Evolutionary conservation across 2,113 vertebrate genomes (phyloP).

Genomic region (Solea solea): DNA sequence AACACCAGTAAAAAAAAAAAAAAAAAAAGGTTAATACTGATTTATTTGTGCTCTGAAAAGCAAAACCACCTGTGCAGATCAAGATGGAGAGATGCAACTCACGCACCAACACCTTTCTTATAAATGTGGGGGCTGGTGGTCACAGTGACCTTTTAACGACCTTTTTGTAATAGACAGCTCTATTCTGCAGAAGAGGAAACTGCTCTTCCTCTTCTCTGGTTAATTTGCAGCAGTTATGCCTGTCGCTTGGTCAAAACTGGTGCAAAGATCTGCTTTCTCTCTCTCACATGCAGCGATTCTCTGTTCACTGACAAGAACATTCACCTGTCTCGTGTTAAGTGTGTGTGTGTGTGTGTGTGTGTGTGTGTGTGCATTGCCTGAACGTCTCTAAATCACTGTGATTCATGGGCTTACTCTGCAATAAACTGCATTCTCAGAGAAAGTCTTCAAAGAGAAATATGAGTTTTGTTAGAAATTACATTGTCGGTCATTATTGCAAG

Average conservation of each 20-base stretch:
- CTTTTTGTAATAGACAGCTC: conserved; percentile 32
- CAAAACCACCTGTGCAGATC: conserved; percentile 22
- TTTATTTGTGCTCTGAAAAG: conserved; percentile 14
- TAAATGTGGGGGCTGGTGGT: conserved; percentile 9
- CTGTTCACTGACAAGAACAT: background rate
- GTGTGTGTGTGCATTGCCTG: conserved; percentile 23
- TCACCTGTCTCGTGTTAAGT: background rate
- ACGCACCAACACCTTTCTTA: conserved; percentile 16
- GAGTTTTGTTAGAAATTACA: conserved; percentile 27
- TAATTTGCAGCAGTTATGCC: conserved; percentile 15
- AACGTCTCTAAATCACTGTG: conserved; percentile 16
- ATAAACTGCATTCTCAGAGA: conserved; percentile 5
- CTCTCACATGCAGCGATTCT: background rate
- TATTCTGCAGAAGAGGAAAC: conserved; percentile 30
- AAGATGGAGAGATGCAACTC: conserved; percentile 5
- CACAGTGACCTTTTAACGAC: conserved; percentile 44
- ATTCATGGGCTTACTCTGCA: conserved; percentile 30
- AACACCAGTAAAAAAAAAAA: background rate
- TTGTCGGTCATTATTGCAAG: conserved; percentile 46
- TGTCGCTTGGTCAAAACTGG: conserved; percentile 11
- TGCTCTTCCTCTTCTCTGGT: conserved; percentile 4
- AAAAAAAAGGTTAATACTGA: background rate
- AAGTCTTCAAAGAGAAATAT: conserved; percentile 33
- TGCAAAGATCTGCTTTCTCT: conserved; percentile 6
- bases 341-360: conserved; percentile 11